Evolutionary conservation across 2,113 vertebrate genomes (phyloP), one percentile per base, ranked within the genome.

Genomic region (Illadopsis cleaveri): DNA sequence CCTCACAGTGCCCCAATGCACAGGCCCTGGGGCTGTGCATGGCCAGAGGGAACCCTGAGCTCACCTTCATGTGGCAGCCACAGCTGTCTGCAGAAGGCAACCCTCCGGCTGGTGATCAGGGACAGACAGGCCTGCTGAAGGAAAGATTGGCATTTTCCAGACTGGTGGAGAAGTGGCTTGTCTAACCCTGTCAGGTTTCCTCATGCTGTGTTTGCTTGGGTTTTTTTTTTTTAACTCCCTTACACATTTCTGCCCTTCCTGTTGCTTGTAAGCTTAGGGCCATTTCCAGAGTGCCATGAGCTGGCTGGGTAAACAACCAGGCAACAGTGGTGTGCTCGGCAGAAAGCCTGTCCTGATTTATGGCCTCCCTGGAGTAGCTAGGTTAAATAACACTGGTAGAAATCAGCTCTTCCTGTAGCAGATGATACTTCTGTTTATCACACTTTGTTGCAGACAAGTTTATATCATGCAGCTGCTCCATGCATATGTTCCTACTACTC

Each of bases 401-500:
- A 91, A 95, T 92, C 71, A 80, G 69, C 86, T 91, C 87, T 85
- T 95, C 83, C 83, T 96, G 89, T 56, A 93, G 85, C 94, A 96
- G 87, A 91, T 90, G 79, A 96, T 83, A 88, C 82, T 93, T 94
- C 90, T 94, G 64, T 81, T 96, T 96, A 93, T 81, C 28, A 2
- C 90, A 78, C 58, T 94, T 80, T 73, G 90, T 73, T 95, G 84
- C 89, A 95, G 87, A 86, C 84, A 94, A 93, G 78, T 95, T 96
- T 93, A 62, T 90, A 93, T 38, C 91, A 44, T 47, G 75, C 94
- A 97, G 90, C 94, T 97, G 95, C 91, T 97, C 93, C 0, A 0
- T 82, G 86, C 96, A 96, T 97, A 96, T 96, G 95, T 50, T 94
- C 81, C 81, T 94, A 96, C 75, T 93, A 96, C 54, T 87, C 68